Base-by-base conservation (phyloP, 1,140 invertebrate genomes). In the Pseudomyrmex pallidus region DNA sequence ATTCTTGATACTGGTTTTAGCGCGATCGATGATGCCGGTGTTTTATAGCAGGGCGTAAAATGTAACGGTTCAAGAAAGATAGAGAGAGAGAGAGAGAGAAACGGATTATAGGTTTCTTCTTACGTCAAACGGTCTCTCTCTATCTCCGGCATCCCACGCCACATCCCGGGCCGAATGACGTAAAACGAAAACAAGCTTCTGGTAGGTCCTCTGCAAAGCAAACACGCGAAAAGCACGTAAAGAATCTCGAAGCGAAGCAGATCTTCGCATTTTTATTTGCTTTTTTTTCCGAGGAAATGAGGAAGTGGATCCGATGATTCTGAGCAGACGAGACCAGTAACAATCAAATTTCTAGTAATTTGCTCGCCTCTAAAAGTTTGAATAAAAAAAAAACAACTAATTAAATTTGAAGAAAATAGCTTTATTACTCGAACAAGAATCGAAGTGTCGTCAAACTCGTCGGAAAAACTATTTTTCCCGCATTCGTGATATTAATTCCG, bases 1-100 rank as follows among this genome's bases (percentile, higher is more conserved):
- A 17, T 15, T 48, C 66, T 80, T 80, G 66, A 70, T 70, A 70
- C 44, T 35, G 61, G 48, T 70, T 70, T 70, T 61, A 80, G 54
- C 59, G 10, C 66, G 46, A 70, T 80, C 54, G 76, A 80, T 35
- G 44, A 15, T 35, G 63, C 20, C 17, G 54, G 10, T 15, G 64
- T 70, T 61, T 80, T 59, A 68, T 17, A 44, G 64, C 54, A 7
- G 10, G 35, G 10, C 20, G 15, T 46, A 59, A 80, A 76, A 76
- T 76, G 56, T 80, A 70, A 44, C 76, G 17, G 35, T 46, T 10
- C 56, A 2, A 22, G 25, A 48, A 46, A 20, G 73, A 3, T 22
- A 8, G 50, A 17, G 22, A 22, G 22, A 22, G 22, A 22, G 25
- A 48, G 59, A 20, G 73, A 22, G 25, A 48, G 59, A 20, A 44